phyloP scores from a whole-genome alignment of 2,888 invertebrate genomes.

The Melanostoma mellinum region DNA sequence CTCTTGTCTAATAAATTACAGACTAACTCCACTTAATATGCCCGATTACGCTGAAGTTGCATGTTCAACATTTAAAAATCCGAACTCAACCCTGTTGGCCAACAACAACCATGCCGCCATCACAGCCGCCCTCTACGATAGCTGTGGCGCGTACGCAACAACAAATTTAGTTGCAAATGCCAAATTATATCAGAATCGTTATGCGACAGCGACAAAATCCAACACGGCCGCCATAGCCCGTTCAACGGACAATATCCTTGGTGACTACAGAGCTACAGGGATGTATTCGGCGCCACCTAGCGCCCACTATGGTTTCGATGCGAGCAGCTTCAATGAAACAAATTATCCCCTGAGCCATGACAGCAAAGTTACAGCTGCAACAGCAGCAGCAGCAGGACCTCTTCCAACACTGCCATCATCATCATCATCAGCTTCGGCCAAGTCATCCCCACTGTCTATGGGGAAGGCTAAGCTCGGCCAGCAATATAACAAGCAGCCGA shows the following conservation, averaged over 20 bases:
- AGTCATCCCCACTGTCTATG: constrained; percentile 50
- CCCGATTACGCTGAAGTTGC: constrained; percentile 82
- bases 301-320: constrained; percentile 78
- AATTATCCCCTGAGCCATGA: constrained; percentile 75
- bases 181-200: constrained; percentile 81
- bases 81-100: constrained; percentile 73
- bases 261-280: constrained; percentile 79
- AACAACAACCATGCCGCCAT: constrained; percentile 71
- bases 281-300: constrained; percentile 82
- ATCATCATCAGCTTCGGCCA: constrained; percentile 14
- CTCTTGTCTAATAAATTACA: constrained; percentile 74
- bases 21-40: constrained; percentile 82
- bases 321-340: constrained; percentile 74
- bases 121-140: constrained; percentile 79
- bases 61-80: constrained; percentile 82
- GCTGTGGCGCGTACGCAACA: constrained; percentile 82
- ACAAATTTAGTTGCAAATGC: constrained; percentile 82
- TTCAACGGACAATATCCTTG: constrained; percentile 68
- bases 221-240: constrained; percentile 60
- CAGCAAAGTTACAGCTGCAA: constrained; percentile 69
- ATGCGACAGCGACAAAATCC: constrained; percentile 75
- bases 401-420: constrained; percentile 14
- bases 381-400: neutral
- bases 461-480: constrained; percentile 74
- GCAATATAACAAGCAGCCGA: constrained; percentile 59